Evolutionary conservation across 1,140 invertebrate species (phyloP).

Genomic region (Drosophila melanica): DNA sequence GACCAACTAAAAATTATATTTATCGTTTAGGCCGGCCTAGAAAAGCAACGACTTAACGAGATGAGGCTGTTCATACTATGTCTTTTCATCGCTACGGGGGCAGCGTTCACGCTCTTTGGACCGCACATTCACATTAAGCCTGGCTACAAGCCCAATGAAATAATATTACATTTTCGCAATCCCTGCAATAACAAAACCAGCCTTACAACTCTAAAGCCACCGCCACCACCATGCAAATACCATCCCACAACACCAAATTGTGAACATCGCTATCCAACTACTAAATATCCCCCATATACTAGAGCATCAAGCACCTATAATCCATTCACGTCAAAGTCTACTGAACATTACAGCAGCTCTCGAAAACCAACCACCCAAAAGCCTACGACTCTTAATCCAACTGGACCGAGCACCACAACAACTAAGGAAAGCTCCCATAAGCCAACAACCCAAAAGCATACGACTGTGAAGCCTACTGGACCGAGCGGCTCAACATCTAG

Average conservation of each 20-base stretch:
- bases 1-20: conserved; percentile 14
- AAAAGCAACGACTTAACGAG: not conserved
- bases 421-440: not conserved
- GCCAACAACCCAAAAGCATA: not conserved
- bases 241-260: conserved; percentile 52
- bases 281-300: conserved; percentile 4
- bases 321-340: not conserved
- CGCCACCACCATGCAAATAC: conserved; percentile 40
- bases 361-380: not conserved
- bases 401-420: not conserved
- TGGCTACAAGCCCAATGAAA: conserved; percentile 57
- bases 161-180: conserved; percentile 63
- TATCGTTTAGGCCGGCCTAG: not conserved
- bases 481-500: not conserved
- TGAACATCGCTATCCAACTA: conserved; percentile 35
- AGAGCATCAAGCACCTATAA: not conserved
- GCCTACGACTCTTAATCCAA: not conserved
- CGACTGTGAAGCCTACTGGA: not conserved
- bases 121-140: conserved; percentile 64
- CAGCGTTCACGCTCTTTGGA: conserved; percentile 59
- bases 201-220: conserved; percentile 53
- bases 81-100: conserved; percentile 49
- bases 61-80: conserved; percentile 61
- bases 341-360: not conserved
- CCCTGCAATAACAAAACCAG: conserved; percentile 66